Evolutionary conservation across 1,140 invertebrate genomes (phyloP).

Genomic region (Lethrus apterus): DNA sequence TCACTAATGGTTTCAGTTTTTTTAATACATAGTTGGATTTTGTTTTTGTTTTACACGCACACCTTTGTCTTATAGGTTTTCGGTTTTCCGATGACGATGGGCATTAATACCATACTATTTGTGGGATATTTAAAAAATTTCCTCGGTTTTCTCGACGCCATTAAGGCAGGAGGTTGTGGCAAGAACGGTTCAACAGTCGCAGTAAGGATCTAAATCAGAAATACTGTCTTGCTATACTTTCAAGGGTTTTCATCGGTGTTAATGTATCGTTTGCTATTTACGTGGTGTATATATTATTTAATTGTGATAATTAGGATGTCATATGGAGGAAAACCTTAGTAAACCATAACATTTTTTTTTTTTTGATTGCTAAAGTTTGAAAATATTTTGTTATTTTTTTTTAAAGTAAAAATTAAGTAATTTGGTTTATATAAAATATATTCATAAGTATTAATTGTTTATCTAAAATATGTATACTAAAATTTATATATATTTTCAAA

Average conservation of each 20-base stretch:
- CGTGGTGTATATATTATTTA: too few species aligned
- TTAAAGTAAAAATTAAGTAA: too few species aligned
- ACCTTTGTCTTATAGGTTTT: constrained; percentile 29
- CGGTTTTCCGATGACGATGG: constrained; percentile 19
- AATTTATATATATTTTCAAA: background rate
- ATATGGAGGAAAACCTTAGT: too few species aligned
- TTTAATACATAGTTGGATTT: background rate
- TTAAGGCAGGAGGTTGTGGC: constrained; percentile 72
- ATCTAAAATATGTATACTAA: background rate
- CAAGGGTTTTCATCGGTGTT: too few species aligned
- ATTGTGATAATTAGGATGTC: too few species aligned
- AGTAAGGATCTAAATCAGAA: constrained; percentile 69
- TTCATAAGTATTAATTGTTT: background rate
- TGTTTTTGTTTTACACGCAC: background rate
- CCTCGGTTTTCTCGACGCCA: constrained; percentile 58
- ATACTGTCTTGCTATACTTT: too few species aligned
- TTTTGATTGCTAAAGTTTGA: too few species aligned
- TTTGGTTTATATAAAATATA: too few species aligned
- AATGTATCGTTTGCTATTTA: too few species aligned
- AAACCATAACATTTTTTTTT: too few species aligned
- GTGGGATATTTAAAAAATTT: constrained; percentile 57
- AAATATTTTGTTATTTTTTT: too few species aligned
- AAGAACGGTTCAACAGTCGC: constrained; percentile 92
- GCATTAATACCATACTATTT: constrained; percentile 53
- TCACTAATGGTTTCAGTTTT: background rate